phyloP scores from a whole-genome alignment of 92 coral and sea anemone species.

The Ricordea florida region DNA sequence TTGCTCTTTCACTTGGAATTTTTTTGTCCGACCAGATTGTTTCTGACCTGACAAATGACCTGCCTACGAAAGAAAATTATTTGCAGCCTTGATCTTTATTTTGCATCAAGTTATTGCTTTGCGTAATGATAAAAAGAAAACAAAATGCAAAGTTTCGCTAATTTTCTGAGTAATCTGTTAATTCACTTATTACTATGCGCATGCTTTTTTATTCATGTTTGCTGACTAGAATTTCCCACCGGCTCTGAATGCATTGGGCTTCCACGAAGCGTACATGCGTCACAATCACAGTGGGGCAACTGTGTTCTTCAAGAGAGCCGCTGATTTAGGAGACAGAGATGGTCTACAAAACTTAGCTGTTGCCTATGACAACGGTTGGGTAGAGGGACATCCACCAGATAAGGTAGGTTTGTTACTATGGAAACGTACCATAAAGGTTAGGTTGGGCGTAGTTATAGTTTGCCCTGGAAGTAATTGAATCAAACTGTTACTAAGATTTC shows the following conservation, averaged over 20 bases:
- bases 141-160: too few relatives aligned
- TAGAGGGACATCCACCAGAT: conserved; percentile 65
- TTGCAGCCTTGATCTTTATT: too few relatives aligned
- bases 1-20: too few relatives aligned
- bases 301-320: conserved; percentile 74
- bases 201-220: neutral
- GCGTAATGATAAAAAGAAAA: too few relatives aligned
- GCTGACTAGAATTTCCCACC: conserved; percentile 75
- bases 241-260: conserved; percentile 93
- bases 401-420: conserved; percentile 33
- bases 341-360: conserved; percentile 89
- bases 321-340: conserved; percentile 88
- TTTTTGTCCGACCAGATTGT: too few relatives aligned
- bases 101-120: too few relatives aligned
- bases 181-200: neutral
- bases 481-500: too few relatives aligned
- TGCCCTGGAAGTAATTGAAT: neutral
- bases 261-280: conserved; percentile 82
- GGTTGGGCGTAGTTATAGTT: neutral
- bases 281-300: conserved; percentile 86
- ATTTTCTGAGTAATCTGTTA: too few relatives aligned
- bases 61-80: too few relatives aligned
- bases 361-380: conserved; percentile 88
- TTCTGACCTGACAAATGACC: too few relatives aligned
- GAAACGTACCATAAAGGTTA: neutral